Conservation (phyloP, 2,888 invertebrate genomes). For the Ochlodes sylvanus region DNA sequence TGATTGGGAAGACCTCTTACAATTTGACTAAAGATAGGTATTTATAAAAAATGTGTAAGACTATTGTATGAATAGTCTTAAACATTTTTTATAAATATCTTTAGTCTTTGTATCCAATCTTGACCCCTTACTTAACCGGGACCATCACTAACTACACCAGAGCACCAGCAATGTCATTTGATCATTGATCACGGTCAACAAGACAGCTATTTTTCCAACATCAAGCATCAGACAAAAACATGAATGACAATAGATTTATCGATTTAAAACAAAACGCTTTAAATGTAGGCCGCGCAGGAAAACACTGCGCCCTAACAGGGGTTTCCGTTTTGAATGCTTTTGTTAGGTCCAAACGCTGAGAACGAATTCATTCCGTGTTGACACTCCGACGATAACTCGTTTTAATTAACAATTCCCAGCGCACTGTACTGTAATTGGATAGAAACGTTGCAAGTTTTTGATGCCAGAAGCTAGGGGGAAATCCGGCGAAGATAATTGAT, state of each 20-base stretch:
- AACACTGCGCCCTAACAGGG: constrained; percentile 8
- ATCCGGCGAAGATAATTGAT: not conserved
- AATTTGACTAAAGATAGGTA: no score
- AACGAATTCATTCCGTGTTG: constrained; percentile 22
- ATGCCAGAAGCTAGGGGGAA: not conserved
- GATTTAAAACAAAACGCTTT: constrained; percentile 19
- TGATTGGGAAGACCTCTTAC: no score
- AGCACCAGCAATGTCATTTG: no score
- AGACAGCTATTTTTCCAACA: no score
- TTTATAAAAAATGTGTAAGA: no score
- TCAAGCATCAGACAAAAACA: not conserved
- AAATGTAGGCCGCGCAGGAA: constrained; percentile 25
- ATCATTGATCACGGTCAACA: no score
- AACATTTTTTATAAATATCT: no score
- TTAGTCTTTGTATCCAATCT: no score
- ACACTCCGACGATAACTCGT: constrained; percentile 14
- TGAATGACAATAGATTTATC: constrained; percentile 8
- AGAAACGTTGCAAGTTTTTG: not conserved
- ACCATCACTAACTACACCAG: no score
- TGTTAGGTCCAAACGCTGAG: constrained; percentile 15
- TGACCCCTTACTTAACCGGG: no score
- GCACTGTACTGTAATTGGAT: not conserved
- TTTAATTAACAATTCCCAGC: constrained; percentile 29
- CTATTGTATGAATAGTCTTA: no score
- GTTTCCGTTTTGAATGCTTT: constrained; percentile 4